Evolutionary conservation across 2,888 invertebrate genomes (phyloP).

Genomic region (Pyralis farinalis): DNA sequence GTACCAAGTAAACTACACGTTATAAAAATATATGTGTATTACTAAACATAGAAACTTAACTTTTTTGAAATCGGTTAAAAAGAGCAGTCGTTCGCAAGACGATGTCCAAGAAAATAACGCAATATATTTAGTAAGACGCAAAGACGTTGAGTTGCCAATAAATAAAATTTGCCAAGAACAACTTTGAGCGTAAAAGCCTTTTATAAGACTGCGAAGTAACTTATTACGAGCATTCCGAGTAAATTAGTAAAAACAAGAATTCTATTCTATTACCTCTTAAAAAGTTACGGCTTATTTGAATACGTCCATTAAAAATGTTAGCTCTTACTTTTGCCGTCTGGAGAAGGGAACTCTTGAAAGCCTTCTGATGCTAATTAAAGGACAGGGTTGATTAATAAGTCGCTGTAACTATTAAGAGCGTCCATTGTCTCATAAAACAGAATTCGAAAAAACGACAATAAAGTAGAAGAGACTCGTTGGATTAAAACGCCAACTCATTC

Average conservation of each 20-base stretch:
- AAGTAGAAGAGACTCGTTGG: slow-evolving; percentile 47
- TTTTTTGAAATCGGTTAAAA: too few relatives aligned
- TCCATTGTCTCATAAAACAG: slow-evolving; percentile 65
- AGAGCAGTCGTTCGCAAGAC: too few relatives aligned
- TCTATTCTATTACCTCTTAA: slow-evolving; percentile 12
- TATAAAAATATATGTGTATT: too few relatives aligned
- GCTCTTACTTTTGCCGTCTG: slow-evolving; percentile 33
- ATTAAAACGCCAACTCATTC: slow-evolving; percentile 67
- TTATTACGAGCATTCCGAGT: slow-evolving; percentile 10
- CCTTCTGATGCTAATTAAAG: slow-evolving; percentile 57
- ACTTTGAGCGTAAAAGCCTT: slow-evolving; percentile 9
- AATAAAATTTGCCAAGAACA: slow-evolving; percentile 8
- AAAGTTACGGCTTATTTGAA: slow-evolving; percentile 12
- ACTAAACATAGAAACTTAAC: too few relatives aligned
- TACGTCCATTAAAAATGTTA: slow-evolving; percentile 12
- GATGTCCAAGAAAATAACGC: background rate
- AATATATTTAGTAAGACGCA: background rate
- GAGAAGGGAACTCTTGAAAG: slow-evolving; percentile 43
- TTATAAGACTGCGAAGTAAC: slow-evolving; percentile 8
- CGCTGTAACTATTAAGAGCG: slow-evolving; percentile 59
- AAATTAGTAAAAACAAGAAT: slow-evolving; percentile 12
- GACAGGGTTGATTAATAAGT: slow-evolving; percentile 67
- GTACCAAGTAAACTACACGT: too few relatives aligned
- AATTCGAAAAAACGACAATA: slow-evolving; percentile 49
- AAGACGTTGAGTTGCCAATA: slow-evolving; percentile 1